These are phyloP conservation scores for Merodon equestris DNA, from an alignment of 2,888 invertebrate genomes.

Conservation along the genomic window DNA sequence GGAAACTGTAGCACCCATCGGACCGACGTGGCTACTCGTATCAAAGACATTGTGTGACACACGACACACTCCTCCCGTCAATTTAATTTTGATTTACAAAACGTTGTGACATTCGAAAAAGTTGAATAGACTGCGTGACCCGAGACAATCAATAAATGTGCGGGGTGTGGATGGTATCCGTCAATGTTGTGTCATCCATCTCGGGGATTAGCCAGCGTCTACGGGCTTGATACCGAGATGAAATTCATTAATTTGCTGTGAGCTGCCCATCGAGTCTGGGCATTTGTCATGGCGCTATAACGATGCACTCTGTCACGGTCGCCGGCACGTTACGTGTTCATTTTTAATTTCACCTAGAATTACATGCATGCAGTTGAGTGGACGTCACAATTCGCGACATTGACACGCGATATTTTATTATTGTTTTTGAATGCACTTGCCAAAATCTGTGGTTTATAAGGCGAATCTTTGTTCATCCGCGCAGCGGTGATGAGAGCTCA, in stretches of 20 bases:
- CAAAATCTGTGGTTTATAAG: conserved; percentile 38
- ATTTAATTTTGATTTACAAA: conserved; percentile 53
- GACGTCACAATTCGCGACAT: too few species aligned
- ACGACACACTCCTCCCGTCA: conserved; percentile 34
- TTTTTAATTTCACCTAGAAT: too few species aligned
- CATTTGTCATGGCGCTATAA: too few species aligned
- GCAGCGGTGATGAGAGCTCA: background rate
- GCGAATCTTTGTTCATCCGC: too few species aligned
- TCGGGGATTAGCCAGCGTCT: too few species aligned
- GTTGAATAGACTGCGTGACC: conserved; percentile 43
- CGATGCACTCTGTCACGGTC: too few species aligned
- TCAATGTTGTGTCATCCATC: background rate
- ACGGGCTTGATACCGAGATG: too few species aligned
- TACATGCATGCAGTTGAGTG: too few species aligned
- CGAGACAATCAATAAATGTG: conserved; percentile 38
- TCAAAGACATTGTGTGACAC: conserved; percentile 23
- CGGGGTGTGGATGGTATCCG: conserved; percentile 19
- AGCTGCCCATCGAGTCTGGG: too few species aligned
- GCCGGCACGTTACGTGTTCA: too few species aligned
- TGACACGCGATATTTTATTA: conserved; percentile 40
- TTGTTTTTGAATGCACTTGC: conserved; percentile 33
- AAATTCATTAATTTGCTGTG: too few species aligned
- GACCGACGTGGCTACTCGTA: conserved; percentile 1
- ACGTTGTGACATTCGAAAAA: conserved; percentile 18
- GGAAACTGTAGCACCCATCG: conserved; percentile 30